Percentiles rank a stretch among this genome's conserved stretches.
phyloP scores from a whole-genome alignment of 2,888 invertebrate genomes.

The Dimorphilus gyrociliatus region DNA sequence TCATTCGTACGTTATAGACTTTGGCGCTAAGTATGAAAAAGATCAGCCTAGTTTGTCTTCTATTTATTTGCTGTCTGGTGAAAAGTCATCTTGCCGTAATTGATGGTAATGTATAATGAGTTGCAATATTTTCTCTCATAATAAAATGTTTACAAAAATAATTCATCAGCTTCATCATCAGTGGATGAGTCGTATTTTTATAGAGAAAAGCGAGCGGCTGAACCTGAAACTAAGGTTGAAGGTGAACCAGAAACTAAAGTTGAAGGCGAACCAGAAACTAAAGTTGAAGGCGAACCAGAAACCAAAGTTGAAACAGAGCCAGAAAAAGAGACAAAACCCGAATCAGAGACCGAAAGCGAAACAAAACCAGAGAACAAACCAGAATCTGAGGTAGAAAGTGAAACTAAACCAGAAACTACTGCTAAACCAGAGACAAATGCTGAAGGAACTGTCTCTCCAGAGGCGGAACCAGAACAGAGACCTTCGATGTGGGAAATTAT shows the following conservation, averaged over 20 bases:
- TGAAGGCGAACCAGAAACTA: slow-evolving; percentile 1
- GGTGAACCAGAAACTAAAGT: slow-evolving; percentile 1
- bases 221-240: slow-evolving; percentile 4
- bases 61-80: too few species aligned
- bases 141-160: too few species aligned
- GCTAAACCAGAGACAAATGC: not conserved
- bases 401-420: slow-evolving; percentile 3
- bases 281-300: slow-evolving; percentile 2
- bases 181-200: too few species aligned
- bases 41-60: too few species aligned
- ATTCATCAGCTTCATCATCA: too few species aligned
- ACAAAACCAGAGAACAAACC: slow-evolving; percentile 2
- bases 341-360: slow-evolving; percentile 5
- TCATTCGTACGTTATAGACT: too few species aligned
- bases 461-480: slow-evolving; percentile 6
- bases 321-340: slow-evolving; percentile 2
- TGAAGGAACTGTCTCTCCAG: not conserved
- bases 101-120: too few species aligned
- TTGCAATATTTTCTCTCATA: too few species aligned
- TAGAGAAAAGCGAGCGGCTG: too few species aligned
- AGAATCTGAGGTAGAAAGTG: slow-evolving; percentile 2
- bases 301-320: slow-evolving; percentile 3
- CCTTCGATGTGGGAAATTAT: slow-evolving; percentile 10
- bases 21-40: too few species aligned
- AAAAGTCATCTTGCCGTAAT: too few species aligned